phyloP scores from a whole-genome alignment of 1,140 invertebrate species.

The Euura saliciscinereae region DNA sequence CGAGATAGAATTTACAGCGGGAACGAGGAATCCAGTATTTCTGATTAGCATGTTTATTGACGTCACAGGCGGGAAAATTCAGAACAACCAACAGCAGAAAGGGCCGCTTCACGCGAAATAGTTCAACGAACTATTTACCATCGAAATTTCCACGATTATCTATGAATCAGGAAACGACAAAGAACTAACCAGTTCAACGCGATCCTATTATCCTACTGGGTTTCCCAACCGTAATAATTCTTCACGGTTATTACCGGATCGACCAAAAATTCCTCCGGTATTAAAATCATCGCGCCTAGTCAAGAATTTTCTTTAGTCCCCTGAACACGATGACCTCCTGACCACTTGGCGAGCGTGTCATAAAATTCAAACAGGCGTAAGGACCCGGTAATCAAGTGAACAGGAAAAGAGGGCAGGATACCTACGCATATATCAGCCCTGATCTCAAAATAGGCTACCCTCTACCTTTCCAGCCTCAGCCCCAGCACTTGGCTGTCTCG shows the following conservation, averaged over 20 bases:
- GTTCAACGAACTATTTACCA: neutral
- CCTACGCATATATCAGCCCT: neutral
- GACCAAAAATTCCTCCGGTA: neutral
- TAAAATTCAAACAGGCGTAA: neutral
- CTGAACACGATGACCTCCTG: neutral
- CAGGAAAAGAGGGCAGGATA: neutral
- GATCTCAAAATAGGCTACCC: neutral
- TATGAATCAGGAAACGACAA: slow-evolving; percentile 2
- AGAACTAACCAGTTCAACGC: neutral
- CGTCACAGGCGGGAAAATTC: neutral
- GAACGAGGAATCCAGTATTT: neutral
- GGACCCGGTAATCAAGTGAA: neutral
- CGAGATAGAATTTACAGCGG: neutral
- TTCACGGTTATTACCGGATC: neutral
- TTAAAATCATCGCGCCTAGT: neutral
- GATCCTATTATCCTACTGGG: neutral
- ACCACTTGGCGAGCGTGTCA: neutral
- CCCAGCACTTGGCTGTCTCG: neutral
- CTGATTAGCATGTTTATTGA: slow-evolving; percentile 15
- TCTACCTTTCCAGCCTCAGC: neutral
- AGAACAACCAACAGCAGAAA: slow-evolving; percentile 9
- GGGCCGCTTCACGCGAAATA: neutral
- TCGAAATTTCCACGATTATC: neutral
- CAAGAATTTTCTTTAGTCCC: neutral
- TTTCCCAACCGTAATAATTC: neutral